Evolutionary conservation across 2,888 invertebrate genomes (phyloP).

Genomic region (Athripsodes cinereus): DNA sequence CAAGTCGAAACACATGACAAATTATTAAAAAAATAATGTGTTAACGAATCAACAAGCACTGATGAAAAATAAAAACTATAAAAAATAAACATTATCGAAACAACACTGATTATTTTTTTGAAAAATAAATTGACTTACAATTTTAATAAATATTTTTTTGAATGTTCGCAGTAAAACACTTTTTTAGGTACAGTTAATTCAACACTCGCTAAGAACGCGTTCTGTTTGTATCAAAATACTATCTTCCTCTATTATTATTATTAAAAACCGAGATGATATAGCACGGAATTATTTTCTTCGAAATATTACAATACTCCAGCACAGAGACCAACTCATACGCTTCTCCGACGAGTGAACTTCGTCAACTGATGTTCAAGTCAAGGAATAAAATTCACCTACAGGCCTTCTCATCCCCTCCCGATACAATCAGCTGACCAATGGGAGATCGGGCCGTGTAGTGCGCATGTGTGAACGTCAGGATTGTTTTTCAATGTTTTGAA

Average conservation of each 20-base stretch:
- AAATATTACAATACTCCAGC: neutral
- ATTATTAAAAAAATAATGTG: too few relatives aligned
- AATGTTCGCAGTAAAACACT: conserved; percentile 1
- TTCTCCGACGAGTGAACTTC: conserved; percentile 5
- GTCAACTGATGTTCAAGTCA: conserved; percentile 13
- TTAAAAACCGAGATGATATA: too few relatives aligned
- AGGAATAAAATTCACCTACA: conserved; percentile 5
- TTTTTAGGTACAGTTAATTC: neutral
- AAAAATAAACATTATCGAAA: neutral
- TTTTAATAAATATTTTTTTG: neutral
- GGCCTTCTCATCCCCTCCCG: conserved; percentile 31
- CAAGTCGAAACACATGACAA: neutral
- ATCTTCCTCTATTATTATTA: too few relatives aligned
- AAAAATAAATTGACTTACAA: neutral
- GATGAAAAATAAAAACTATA: neutral
- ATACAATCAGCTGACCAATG: conserved; percentile 29
- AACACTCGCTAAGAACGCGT: too few relatives aligned
- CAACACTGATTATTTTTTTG: neutral
- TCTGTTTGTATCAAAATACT: neutral
- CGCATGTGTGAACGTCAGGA: conserved; percentile 9
- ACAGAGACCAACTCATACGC: neutral
- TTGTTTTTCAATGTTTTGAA: conserved; percentile 1
- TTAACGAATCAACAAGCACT: neutral
- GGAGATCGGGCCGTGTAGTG: conserved; percentile 4
- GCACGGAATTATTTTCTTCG: neutral